These are phyloP conservation scores for Pandion haliaetus DNA, from an alignment of 2,113 vertebrate genomes.

Conservation along the genomic window DNA sequence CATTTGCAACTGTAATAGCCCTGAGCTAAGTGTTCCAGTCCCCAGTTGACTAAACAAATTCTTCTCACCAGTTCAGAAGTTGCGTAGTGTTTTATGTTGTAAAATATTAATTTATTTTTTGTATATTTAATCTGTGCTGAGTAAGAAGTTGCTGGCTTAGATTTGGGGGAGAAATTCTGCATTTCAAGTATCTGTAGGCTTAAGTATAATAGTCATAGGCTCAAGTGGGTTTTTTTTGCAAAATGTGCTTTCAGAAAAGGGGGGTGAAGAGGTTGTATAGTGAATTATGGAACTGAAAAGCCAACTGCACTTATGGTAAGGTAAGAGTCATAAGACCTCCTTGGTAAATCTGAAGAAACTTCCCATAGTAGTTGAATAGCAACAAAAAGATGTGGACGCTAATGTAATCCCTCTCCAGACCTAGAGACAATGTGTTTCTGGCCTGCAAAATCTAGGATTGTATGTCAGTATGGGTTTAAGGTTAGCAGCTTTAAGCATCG, in stretches of 20 bases:
- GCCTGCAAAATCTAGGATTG: not conserved
- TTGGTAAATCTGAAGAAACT: not conserved
- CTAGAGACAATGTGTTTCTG: not conserved
- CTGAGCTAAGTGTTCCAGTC: not conserved
- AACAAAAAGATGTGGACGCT: not conserved
- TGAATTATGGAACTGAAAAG: not conserved
- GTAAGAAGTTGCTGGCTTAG: not conserved
- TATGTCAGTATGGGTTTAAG: not conserved
- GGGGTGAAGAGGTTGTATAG: not conserved
- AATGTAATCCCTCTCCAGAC: not conserved
- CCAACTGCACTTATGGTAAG: not conserved
- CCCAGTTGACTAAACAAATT: constrained; percentile 9
- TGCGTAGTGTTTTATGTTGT: not conserved
- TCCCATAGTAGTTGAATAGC: not conserved
- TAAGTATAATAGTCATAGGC: not conserved
- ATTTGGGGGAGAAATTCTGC: not conserved
- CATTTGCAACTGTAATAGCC: not conserved
- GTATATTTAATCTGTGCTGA: not conserved
- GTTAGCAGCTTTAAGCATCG: not conserved
- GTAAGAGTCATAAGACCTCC: not conserved
- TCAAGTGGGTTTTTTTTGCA: not conserved
- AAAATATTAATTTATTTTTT: constrained; percentile 14
- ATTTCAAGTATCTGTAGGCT: not conserved
- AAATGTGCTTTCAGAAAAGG: not conserved
- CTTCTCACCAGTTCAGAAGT: constrained; percentile 6